phyloP scores from a whole-genome alignment of 2,888 invertebrate genomes.

The Chymomyza procnemis region DNA sequence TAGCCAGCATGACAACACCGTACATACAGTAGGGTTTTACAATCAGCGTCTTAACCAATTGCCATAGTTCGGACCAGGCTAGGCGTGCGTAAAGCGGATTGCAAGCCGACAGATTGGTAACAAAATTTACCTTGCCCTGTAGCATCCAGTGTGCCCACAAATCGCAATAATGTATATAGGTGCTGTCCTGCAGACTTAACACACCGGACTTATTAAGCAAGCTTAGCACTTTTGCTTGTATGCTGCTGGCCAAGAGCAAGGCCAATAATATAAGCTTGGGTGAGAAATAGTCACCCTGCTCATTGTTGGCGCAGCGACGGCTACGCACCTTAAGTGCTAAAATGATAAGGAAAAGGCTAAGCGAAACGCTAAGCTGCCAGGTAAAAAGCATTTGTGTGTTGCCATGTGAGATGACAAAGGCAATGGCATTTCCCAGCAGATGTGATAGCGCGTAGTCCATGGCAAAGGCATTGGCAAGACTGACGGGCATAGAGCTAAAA shows the following conservation, averaged over 20 bases:
- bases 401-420: slow-evolving; percentile 74
- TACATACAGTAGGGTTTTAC: slow-evolving; percentile 77
- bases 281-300: slow-evolving; percentile 55
- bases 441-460: slow-evolving; percentile 76
- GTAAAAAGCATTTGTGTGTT: slow-evolving; percentile 75
- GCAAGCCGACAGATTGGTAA: slow-evolving; percentile 74
- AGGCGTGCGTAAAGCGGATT: slow-evolving; percentile 73
- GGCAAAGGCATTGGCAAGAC: slow-evolving; percentile 77
- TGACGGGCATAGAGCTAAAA: slow-evolving; percentile 79
- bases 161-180: slow-evolving; percentile 70
- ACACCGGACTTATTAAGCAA: slow-evolving; percentile 69
- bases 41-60: slow-evolving; percentile 74
- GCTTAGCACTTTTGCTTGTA: slow-evolving; percentile 72
- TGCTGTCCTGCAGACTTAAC: slow-evolving; percentile 65
- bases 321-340: slow-evolving; percentile 56
- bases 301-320: slow-evolving; percentile 32
- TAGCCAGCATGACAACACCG: slow-evolving; percentile 76
- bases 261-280: slow-evolving; percentile 70
- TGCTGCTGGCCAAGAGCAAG: slow-evolving; percentile 67
- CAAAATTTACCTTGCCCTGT: slow-evolving; percentile 74
- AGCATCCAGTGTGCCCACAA: slow-evolving; percentile 75
- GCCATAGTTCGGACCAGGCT: slow-evolving; percentile 73
- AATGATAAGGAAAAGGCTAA: slow-evolving; percentile 72
- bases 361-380: slow-evolving; percentile 75
- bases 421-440: slow-evolving; percentile 69